Evolutionary conservation across 2,113 vertebrate species (phyloP), one percentile per base, ranked within the genome.

Genomic region (Erythrocercus mccallii): DNA sequence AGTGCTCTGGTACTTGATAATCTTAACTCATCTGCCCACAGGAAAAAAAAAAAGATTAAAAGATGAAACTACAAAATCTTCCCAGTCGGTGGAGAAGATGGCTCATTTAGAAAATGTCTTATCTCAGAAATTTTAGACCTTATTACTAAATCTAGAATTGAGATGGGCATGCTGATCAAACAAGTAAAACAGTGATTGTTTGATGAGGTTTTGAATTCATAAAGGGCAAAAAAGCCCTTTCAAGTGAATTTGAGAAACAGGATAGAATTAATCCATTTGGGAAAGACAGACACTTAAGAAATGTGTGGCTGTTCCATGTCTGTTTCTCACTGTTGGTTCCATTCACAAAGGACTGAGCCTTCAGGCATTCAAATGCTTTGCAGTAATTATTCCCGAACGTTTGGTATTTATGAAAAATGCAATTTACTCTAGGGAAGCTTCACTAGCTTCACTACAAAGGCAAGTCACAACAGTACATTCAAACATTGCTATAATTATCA

Each of bases 351-450:
- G n/a, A 90, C 31, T 3, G 6, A 93, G 86, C 88, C 92, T 90
- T 94, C 60, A 78, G 93, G 90, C 96, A 44, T 30, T 27, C 38
- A 54, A 94, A 48, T 83, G 37, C 54, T 90, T 86, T 81, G 51
- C 82, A 93, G 80, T 88, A 97, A 96, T 95, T 95, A 93, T 81
- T 78, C 56, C 69, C n/a, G 42, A 86, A 95, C 72, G 69, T 93
- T 90, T 81, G 77, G n/a, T 88, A 93, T 93, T 96, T 93, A 90
- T 92, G 68, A 94, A 96, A 96, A 95, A 94, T 86, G 93, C 38
- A 95, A 58, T 88, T 95, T 86, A 86, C 93, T 96, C 77, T 50
- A 53, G 72, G 69, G 92, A 28, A 70, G 69, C 54, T 96, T 96
- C 38, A 65, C 42, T 79, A 85, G 56, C 81, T 91, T 95, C 74